phyloP scores from a whole-genome alignment of 1,140 invertebrate species.

The Branchinecta lynchi region DNA sequence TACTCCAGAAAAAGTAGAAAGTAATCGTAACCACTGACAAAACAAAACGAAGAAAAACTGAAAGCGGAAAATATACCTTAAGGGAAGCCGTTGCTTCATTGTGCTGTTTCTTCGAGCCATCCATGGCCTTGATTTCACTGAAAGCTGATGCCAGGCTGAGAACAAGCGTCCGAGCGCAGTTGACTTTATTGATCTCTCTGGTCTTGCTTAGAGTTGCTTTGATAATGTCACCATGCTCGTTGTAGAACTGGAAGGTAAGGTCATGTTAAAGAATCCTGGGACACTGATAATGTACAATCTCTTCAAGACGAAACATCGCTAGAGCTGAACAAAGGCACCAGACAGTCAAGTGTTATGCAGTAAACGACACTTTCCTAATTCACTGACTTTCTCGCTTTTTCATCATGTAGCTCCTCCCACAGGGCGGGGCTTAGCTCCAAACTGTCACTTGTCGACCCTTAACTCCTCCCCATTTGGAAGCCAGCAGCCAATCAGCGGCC shows the following conservation, averaged over 20 bases:
- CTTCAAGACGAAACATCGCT: neutral
- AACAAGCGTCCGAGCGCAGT: slow-evolving; percentile 87
- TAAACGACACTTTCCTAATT: neutral
- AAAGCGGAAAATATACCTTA: slow-evolving; percentile 41
- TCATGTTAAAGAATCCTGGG: neutral
- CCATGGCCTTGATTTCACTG: neutral
- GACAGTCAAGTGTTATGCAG: neutral
- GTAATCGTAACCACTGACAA: no score
- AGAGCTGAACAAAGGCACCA: neutral
- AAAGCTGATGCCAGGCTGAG: slow-evolving; percentile 52
- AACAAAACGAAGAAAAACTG: no score
- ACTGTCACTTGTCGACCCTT: no score
- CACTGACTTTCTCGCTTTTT: no score
- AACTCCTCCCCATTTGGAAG: no score
- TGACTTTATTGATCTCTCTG: slow-evolving; percentile 91
- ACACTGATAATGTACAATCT: slow-evolving; percentile 16
- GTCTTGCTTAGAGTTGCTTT: slow-evolving; percentile 92
- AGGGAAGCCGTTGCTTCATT: slow-evolving; percentile 67
- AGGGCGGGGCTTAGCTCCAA: no score
- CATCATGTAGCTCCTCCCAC: no score
- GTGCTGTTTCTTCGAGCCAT: slow-evolving; percentile 36
- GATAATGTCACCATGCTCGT: slow-evolving; percentile 99
- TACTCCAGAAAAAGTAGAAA: no score
- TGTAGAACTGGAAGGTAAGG: slow-evolving; percentile 59
- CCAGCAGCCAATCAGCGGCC: no score